Conservation (phyloP, 2,113 vertebrate genomes). For the Mustelus asterias region DNA sequence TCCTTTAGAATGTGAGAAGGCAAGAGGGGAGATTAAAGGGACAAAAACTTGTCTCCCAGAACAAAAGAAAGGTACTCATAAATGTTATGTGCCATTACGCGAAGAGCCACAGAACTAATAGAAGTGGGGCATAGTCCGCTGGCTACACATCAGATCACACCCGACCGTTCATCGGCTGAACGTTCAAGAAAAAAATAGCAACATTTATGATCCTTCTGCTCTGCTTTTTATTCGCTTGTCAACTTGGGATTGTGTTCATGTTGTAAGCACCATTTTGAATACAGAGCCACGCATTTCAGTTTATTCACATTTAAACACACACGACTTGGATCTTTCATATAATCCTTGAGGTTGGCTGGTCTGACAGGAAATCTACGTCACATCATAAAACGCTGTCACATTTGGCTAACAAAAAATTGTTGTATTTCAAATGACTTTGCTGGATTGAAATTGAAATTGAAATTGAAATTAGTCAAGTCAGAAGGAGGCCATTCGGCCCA, state of each 20-base stretch:
- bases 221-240: neutral
- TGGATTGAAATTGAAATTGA: neutral
- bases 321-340: neutral
- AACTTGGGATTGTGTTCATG: neutral
- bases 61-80: slow-evolving; percentile 44
- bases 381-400: neutral
- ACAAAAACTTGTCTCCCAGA: slow-evolving; percentile 49
- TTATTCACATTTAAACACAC: neutral
- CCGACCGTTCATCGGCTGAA: neutral
- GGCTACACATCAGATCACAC: neutral
- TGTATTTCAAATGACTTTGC: neutral
- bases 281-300: neutral
- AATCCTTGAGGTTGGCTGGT: neutral
- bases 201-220: neutral
- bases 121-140: neutral
- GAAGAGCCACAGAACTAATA: neutral
- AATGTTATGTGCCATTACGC: slow-evolving; percentile 2
- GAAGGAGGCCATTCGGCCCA: too few species aligned
- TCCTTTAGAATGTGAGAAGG: slow-evolving; percentile 63
- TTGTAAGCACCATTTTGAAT: neutral
- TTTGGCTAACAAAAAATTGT: neutral
- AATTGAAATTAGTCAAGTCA: neutral
- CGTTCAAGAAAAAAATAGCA: neutral
- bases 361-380: neutral
- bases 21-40: slow-evolving; percentile 66